Conservation (phyloP, 2,888 invertebrate genomes). For the Pollenia labialis region DNA sequence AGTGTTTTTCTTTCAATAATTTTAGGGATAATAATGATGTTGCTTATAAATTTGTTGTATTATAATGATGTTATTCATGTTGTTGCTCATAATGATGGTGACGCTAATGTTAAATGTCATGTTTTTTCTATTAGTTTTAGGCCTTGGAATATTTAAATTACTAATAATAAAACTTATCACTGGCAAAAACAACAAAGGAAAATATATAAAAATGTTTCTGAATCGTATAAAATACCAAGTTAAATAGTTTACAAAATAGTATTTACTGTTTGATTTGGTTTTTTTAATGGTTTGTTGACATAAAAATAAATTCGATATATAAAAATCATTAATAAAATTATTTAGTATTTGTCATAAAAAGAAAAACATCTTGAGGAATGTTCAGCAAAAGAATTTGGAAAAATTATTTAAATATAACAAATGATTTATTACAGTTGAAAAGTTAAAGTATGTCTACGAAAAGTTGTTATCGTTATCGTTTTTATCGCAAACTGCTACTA, state of each 20-base stretch:
- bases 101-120: not conserved
- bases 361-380: too few relatives aligned
- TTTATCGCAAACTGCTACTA: too few relatives aligned
- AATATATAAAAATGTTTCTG: not conserved
- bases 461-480: too few relatives aligned
- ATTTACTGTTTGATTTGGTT: not conserved
- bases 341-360: too few relatives aligned
- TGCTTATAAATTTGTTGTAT: not conserved
- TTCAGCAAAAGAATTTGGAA: too few relatives aligned
- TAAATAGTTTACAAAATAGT: constrained; percentile 1
- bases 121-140: constrained; percentile 11
- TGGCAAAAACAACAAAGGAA: not conserved
- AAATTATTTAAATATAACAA: too few relatives aligned
- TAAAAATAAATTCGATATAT: too few relatives aligned
- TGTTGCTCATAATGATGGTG: constrained; percentile 13
- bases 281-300: not conserved
- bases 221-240: constrained; percentile 10
- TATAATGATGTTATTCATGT: constrained; percentile 14
- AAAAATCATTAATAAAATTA: too few relatives aligned
- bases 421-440: too few relatives aligned
- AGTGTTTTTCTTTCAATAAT: constrained; percentile 3
- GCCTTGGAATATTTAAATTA: constrained; percentile 18
- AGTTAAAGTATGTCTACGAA: too few relatives aligned
- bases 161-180: constrained; percentile 15
- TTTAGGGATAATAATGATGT: not conserved